A percentile compares a stretch with the other conserved stretches of the same genome.
phyloP scores from a whole-genome alignment of 2,797 vertebrate species.

The Limnodromus scolopaceus region DNA sequence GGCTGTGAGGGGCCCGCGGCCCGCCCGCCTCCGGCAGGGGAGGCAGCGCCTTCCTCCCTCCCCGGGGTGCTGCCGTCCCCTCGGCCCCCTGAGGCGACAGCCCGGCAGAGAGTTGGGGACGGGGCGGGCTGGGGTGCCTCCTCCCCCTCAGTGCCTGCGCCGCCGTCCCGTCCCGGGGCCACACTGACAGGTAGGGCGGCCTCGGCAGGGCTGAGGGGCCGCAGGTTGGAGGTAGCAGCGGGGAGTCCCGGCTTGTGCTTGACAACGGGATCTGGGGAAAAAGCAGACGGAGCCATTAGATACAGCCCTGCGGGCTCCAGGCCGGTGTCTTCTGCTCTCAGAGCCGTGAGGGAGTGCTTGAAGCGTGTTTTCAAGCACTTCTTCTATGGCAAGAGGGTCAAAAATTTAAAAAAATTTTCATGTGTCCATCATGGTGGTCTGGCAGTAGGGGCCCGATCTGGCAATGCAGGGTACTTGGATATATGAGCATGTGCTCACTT shows the following conservation, averaged over 20 bases:
- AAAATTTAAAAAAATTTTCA: accelerated
- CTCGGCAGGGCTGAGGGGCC: neutral
- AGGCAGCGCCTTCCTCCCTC: neutral
- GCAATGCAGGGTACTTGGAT: accelerated
- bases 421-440: accelerated
- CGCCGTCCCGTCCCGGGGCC: neutral
- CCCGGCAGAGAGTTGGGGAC: neutral
- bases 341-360: neutral
- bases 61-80: neutral
- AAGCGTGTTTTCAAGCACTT: neutral
- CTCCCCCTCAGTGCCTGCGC: too few species aligned
- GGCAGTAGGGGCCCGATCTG: accelerated
- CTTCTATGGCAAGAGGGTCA: neutral
- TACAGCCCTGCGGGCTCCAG: neutral
- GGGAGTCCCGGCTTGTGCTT: neutral
- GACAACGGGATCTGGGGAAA: too few species aligned
- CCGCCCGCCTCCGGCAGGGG: neutral
- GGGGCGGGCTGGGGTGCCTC: neutral
- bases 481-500: accelerated
- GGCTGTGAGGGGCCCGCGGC: neutral
- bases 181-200: neutral
- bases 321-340: neutral
- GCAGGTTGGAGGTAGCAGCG: neutral
- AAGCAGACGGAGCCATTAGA: accelerated
- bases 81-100: neutral